phyloP scores from a whole-genome alignment of 2,797 vertebrate species.

The Amniataba percoides region DNA sequence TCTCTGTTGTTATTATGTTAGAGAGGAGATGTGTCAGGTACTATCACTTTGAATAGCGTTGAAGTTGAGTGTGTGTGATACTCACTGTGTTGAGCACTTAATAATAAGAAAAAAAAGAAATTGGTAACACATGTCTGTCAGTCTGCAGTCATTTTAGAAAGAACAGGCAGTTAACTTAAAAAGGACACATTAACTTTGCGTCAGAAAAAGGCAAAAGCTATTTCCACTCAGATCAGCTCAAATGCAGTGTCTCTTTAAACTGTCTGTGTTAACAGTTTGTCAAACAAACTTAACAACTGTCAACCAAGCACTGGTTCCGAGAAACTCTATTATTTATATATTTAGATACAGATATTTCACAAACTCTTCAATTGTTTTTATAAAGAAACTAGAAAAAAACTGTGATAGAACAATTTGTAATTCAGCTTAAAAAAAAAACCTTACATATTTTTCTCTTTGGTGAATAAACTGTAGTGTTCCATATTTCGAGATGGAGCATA shows the following conservation, averaged over 20 bases:
- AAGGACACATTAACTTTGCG: constrained; percentile 9
- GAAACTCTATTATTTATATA: too few species aligned
- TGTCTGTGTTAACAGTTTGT: not conserved
- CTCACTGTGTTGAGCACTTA: not conserved
- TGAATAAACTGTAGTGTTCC: constrained; percentile 41
- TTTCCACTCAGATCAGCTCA: not conserved
- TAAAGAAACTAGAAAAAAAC: not conserved
- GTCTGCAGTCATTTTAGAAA: not conserved
- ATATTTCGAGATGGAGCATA: constrained; percentile 39
- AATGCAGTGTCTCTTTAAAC: not conserved
- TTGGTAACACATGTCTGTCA: not conserved
- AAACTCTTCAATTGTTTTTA: constrained; percentile 3
- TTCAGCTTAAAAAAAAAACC: constrained; percentile 39
- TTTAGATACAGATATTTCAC: too few species aligned
- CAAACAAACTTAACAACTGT: not conserved
- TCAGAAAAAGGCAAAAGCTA: not conserved
- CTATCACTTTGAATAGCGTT: constrained; percentile 13
- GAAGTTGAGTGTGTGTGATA: not conserved
- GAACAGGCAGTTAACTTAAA: not conserved
- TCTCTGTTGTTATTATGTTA: not conserved
- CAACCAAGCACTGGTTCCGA: not conserved
- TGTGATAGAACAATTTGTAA: constrained; percentile 24
- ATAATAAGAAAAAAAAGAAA: too few species aligned
- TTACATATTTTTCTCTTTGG: constrained; percentile 30
- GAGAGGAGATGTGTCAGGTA: not conserved